Conservation (phyloP, 2,888 invertebrate species). For the Aporophyla lueneburgensis region DNA sequence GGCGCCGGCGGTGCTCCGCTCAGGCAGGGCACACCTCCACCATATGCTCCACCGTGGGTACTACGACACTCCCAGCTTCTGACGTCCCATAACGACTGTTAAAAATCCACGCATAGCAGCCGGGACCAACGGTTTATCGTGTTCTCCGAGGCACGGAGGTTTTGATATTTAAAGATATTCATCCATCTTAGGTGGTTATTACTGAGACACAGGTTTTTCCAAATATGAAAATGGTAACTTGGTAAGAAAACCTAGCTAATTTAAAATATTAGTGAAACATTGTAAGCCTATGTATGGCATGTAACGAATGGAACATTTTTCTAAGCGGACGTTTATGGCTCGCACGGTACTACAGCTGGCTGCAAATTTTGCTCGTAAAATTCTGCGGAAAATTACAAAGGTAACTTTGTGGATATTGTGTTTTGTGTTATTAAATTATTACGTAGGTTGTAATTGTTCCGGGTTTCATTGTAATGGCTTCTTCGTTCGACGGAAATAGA, state of each 20-base stretch:
- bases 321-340: conserved; percentile 46
- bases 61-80: too few relatives aligned
- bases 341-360: conserved; percentile 14
- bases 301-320: conserved; percentile 53
- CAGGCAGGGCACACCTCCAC: too few relatives aligned
- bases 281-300: conserved; percentile 37
- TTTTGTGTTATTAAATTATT: conserved; percentile 25
- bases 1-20: too few relatives aligned
- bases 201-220: too few relatives aligned
- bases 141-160: too few relatives aligned
- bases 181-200: too few relatives aligned
- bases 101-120: too few relatives aligned
- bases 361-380: conserved; percentile 50
- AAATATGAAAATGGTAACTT: conserved; percentile 33
- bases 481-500: neutral
- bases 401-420: conserved; percentile 35
- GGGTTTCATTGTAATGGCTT: neutral
- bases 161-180: too few relatives aligned
- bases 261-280: conserved; percentile 50
- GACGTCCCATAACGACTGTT: too few relatives aligned
- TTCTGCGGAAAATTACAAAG: conserved; percentile 33
- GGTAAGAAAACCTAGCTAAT: conserved; percentile 11
- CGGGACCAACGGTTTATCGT: too few relatives aligned
- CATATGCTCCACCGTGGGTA: too few relatives aligned
- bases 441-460: neutral